These are phyloP conservation scores for Taurulus bubalis DNA, from an alignment of 2,113 vertebrate genomes.

Conservation along the genomic window DNA sequence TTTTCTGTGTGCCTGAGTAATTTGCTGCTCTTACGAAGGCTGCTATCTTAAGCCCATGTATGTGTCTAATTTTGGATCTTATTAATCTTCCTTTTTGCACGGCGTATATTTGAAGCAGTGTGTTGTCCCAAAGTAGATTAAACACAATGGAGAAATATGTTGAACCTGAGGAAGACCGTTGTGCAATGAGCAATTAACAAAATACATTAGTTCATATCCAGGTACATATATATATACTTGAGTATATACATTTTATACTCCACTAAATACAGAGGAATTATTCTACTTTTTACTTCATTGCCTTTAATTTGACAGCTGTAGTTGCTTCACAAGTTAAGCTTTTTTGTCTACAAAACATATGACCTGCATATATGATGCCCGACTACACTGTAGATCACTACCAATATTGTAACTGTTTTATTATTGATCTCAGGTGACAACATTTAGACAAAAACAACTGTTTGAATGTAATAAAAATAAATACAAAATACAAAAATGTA, in stretches of 20 bases:
- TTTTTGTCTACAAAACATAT: background rate
- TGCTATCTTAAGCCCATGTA: background rate
- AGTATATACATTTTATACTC: background rate
- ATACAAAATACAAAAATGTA: background rate
- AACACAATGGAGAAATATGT: background rate
- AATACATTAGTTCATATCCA: background rate
- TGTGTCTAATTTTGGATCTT: background rate
- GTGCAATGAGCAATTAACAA: background rate
- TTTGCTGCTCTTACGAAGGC: constrained; percentile 33
- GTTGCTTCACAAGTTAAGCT: background rate
- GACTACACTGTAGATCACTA: too few species aligned
- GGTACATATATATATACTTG: too few species aligned
- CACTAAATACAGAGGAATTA: background rate
- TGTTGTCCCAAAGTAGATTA: background rate
- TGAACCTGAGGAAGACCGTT: background rate
- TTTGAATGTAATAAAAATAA: background rate
- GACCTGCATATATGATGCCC: background rate
- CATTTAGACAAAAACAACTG: background rate
- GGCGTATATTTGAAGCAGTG: background rate
- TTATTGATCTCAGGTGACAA: background rate
- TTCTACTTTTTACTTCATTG: background rate
- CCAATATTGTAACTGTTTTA: background rate
- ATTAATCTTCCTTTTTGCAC: background rate
- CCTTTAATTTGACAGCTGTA: background rate
- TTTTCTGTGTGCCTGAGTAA: constrained; percentile 33